phyloP scores from a whole-genome alignment of 2,888 invertebrate species.

The Melinaea menophilus region DNA sequence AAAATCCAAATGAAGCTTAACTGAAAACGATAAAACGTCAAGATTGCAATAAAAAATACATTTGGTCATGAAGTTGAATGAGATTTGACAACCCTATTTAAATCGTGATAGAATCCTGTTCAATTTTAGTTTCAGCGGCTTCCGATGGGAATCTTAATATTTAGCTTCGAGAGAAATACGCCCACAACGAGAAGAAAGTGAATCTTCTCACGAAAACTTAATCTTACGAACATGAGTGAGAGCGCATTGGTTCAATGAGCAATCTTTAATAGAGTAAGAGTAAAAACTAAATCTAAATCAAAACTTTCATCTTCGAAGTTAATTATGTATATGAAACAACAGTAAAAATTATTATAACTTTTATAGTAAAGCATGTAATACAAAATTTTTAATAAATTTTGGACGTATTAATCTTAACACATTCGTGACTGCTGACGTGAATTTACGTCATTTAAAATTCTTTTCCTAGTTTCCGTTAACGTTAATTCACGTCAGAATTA shows the following conservation, averaged over 20 bases:
- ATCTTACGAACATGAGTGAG: neutral
- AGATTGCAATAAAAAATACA: too few species aligned
- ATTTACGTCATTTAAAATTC: too few species aligned
- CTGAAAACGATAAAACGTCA: too few species aligned
- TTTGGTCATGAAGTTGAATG: too few species aligned
- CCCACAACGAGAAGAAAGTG: constrained; percentile 27
- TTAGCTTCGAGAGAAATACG: constrained; percentile 32
- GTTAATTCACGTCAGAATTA: too few species aligned
- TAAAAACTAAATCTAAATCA: neutral
- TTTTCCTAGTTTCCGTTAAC: too few species aligned
- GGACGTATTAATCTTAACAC: too few species aligned
- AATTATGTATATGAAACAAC: neutral
- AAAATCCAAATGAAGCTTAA: too few species aligned
- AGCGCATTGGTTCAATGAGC: constrained; percentile 2
- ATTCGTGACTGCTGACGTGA: too few species aligned
- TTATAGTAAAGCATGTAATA: too few species aligned
- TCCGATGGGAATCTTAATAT: constrained; percentile 37
- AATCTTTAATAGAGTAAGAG: neutral
- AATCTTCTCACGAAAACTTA: constrained; percentile 19
- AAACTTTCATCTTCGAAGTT: neutral
- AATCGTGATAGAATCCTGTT: constrained; percentile 25
- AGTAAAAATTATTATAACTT: neutral
- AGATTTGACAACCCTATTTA: constrained; percentile 20
- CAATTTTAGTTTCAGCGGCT: constrained; percentile 28
- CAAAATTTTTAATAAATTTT: too few species aligned